A percentile compares a stretch with the other conserved stretches of the same genome.
These are phyloP conservation scores for Taeniopygia guttata DNA, from an alignment of 2,797 vertebrate genomes.

Conservation along the genomic window DNA sequence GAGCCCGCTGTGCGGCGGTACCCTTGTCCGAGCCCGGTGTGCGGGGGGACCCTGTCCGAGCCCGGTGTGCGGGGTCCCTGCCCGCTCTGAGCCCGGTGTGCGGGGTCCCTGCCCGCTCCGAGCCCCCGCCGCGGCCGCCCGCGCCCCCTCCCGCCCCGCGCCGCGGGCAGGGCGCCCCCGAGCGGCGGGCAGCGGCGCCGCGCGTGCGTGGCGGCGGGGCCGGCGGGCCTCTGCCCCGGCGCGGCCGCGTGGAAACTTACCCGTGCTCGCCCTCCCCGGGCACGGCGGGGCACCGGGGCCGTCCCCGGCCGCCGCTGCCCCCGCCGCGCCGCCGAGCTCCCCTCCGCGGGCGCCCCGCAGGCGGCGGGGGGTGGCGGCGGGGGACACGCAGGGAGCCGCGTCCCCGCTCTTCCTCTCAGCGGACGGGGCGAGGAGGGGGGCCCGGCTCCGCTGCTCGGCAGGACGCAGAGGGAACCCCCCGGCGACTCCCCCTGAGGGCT, in stretches of 20 bases:
- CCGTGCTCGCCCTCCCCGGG: not conserved
- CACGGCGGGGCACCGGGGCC: not conserved
- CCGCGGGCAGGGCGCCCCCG: not conserved
- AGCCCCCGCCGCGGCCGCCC: too few species aligned
- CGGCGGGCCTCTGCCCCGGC: not conserved
- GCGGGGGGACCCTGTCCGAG: too few species aligned
- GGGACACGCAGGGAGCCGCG: not conserved
- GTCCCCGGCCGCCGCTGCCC: not conserved
- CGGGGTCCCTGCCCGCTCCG: not conserved
- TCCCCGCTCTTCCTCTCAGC: not conserved
- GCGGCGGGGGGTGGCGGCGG: not conserved
- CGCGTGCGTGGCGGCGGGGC: conserved; percentile 5
- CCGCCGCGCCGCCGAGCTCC: not conserved
- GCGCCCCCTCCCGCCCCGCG: not conserved
- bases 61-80: too few species aligned
- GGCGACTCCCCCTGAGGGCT: not conserved
- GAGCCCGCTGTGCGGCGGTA: too few species aligned
- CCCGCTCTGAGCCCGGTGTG: not conserved
- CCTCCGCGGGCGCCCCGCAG: not conserved
- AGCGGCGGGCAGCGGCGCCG: not conserved
- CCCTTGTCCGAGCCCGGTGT: too few species aligned
- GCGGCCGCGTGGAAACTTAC: not conserved
- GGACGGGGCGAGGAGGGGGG: not conserved
- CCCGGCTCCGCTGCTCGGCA: not conserved
- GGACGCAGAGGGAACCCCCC: not conserved